phyloP scores from a whole-genome alignment of 2,888 invertebrate genomes.

The Glaucopsyche alexis region DNA sequence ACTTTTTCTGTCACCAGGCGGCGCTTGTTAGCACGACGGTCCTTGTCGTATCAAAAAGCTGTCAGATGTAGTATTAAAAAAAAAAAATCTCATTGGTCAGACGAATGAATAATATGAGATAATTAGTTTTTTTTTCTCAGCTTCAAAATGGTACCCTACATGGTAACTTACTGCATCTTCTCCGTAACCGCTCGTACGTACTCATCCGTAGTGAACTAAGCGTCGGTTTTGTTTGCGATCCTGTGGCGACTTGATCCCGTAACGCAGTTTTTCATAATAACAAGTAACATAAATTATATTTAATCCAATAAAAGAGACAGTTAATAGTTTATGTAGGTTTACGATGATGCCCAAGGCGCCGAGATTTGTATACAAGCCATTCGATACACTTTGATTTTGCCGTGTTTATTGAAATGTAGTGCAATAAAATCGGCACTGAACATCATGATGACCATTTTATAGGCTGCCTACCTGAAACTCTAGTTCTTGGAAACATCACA shows the following conservation, averaged over 20 bases:
- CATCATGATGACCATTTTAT: conserved; percentile 40
- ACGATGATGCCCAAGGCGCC: conserved; percentile 35
- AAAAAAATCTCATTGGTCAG: too few species aligned
- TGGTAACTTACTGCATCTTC: not conserved
- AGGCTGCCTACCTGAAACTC: conserved; percentile 38
- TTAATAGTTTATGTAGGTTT: conserved; percentile 40
- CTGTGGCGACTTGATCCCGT: not conserved
- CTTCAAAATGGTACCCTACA: not conserved
- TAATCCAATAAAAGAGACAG: not conserved
- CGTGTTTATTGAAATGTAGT: conserved; percentile 41
- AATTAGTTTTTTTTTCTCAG: not conserved
- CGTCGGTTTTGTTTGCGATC: not conserved
- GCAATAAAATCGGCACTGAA: conserved; percentile 40
- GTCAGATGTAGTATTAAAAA: too few species aligned
- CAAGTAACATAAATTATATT: not conserved
- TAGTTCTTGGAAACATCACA: conserved; percentile 25
- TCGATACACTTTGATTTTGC: conserved; percentile 43
- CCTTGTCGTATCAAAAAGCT: too few species aligned
- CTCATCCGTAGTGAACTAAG: not conserved
- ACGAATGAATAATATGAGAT: too few species aligned
- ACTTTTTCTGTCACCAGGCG: too few species aligned
- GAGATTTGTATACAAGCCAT: conserved; percentile 44
- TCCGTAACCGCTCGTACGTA: not conserved
- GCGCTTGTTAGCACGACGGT: too few species aligned
- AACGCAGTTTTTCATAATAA: not conserved